phyloP scores from a whole-genome alignment of 2,113 vertebrate genomes.

The Hemicordylus capensis region DNA sequence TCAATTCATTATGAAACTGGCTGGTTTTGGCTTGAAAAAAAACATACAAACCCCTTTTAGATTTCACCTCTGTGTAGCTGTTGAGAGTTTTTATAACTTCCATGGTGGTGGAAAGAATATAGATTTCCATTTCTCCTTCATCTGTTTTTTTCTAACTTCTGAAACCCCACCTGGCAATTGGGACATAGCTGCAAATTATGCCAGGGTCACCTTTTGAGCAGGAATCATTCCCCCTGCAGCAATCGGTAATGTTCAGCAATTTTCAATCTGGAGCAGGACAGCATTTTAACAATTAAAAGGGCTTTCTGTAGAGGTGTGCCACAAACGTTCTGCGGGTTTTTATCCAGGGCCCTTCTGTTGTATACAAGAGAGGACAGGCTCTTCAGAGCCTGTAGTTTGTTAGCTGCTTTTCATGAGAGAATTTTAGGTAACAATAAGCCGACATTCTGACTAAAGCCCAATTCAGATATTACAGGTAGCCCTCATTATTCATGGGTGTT shows the following conservation, averaged over 20 bases:
- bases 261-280: not conserved
- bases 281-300: not conserved
- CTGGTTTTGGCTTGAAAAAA: constrained; percentile 16
- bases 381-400: not conserved
- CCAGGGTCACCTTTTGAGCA: too few relatives aligned
- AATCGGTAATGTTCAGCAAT: not conserved
- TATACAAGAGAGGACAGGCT: not conserved
- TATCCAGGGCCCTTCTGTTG: not conserved
- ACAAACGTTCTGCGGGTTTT: not conserved
- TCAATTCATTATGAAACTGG: not conserved
- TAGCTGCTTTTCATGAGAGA: not conserved
- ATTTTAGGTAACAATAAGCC: not conserved
- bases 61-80: not conserved
- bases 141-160: not conserved
- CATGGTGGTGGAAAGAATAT: not conserved
- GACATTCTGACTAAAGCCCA: too few relatives aligned
- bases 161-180: not conserved
- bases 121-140: constrained; percentile 24
- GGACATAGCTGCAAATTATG: not conserved
- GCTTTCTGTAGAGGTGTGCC: not conserved
- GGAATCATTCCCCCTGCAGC: not conserved
- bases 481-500: too few relatives aligned
- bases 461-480: too few relatives aligned
- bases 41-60: not conserved
- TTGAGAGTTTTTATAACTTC: constrained; percentile 19